These are phyloP conservation scores for Tiliqua scincoides DNA, from an alignment of 2,113 vertebrate genomes.

Conservation along the genomic window DNA sequence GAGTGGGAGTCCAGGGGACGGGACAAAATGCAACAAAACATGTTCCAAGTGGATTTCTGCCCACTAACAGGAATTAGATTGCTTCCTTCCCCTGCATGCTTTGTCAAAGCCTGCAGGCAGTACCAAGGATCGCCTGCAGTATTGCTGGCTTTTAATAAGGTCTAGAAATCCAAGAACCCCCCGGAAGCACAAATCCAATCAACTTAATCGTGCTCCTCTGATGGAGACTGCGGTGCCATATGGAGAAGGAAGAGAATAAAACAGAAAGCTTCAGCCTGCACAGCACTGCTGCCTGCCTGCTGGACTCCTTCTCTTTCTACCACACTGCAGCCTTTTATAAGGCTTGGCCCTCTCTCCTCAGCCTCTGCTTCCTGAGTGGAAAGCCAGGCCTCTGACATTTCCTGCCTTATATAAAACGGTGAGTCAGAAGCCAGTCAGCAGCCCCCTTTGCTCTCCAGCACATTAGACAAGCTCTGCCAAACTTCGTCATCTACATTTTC, in stretches of 20 bases:
- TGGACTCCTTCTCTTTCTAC: too few relatives aligned
- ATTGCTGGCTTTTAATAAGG: not conserved
- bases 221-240: not conserved
- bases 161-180: not conserved
- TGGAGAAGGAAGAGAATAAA: not conserved
- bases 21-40: too few relatives aligned
- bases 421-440: not conserved
- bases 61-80: too few relatives aligned
- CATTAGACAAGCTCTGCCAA: not conserved
- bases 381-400: not conserved
- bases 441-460: not conserved
- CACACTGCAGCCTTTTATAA: not conserved
- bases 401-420: not conserved
- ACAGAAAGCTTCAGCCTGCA: not conserved
- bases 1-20: too few relatives aligned
- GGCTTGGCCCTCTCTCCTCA: not conserved
- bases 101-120: not conserved
- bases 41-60: too few relatives aligned
- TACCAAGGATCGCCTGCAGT: not conserved
- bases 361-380: not conserved
- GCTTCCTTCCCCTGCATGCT: not conserved
- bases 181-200: not conserved
- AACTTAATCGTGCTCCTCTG: not conserved
- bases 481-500: too few relatives aligned
- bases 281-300: not conserved